Base-by-base conservation (phyloP, 2,113 vertebrate species). In the Ammodytes marinus region DNA sequence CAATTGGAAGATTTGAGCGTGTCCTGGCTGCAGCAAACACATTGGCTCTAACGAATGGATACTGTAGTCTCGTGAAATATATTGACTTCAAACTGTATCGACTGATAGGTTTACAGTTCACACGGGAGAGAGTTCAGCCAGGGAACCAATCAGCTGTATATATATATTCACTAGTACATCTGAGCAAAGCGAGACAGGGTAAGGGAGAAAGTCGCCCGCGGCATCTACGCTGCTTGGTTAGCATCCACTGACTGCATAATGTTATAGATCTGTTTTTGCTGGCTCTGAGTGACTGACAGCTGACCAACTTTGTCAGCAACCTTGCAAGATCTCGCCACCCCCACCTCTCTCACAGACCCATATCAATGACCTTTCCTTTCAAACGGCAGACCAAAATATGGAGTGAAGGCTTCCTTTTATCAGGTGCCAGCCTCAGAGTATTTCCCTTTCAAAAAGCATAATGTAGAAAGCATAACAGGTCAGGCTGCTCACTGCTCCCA, bases 231-330 rank as follows among this genome's bases (percentile, higher is more conserved):
- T 8, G 1, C 69, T 66, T 15, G 0, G 54, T 74, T 55, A 39
- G 63, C 74, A 12, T 59, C 39, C 64, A 6, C 59, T 45, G 61
- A 63, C 80, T 82, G 69, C 68, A 80, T 75, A 78, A 88, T 85
- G 72, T 79, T 84, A 90, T 69, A 68, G 81, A 88, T 90, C 85
- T 85, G 86, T 84, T 88, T 88, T 80, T 61, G 13, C 71, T 39
- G 45, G 12, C 46, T 83, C 71, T 89, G 83, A 91, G 37, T 91
- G 83, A 91, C 40, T 91, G 88, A 91, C 79, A 88, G 76, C 84
- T 78, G 74, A 88, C 84, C 57, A 72, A 79, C 13, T 78, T 58
- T 71, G 75, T 89, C 68, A 74, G 71, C 86, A 60, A 59, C 81
- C 82, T 81, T 79, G 80, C 77, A 27, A 47, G 55, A 72, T 50